Evolutionary conservation across 2,797 vertebrate species (phyloP).

Genomic region (Rhinichthys osculus): DNA sequence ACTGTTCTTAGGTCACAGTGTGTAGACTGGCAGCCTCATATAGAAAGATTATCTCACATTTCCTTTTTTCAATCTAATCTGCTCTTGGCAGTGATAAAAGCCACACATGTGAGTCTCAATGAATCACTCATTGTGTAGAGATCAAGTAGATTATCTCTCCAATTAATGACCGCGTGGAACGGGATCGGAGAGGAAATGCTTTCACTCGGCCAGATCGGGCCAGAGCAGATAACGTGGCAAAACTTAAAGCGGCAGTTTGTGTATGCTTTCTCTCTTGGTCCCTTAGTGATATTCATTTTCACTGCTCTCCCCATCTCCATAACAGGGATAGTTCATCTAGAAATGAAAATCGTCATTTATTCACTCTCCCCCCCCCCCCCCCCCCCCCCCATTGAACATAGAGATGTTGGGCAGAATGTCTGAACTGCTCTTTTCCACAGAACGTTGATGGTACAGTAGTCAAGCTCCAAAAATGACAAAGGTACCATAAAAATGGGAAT

Average conservation of each 20-base stretch:
- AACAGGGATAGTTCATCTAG: not conserved
- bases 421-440: not conserved
- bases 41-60: conserved; percentile 70
- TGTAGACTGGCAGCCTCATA: conserved; percentile 59
- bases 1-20: conserved; percentile 51
- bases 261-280: conserved; percentile 15
- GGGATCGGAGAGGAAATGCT: conserved; percentile 71
- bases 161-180: conserved; percentile 69
- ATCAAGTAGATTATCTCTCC: conserved; percentile 76
- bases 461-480: not conserved
- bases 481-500: not conserved
- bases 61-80: conserved; percentile 73
- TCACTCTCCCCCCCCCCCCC: no score
- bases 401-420: not conserved
- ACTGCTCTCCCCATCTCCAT: not conserved
- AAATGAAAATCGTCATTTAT: not conserved
- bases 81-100: conserved; percentile 69
- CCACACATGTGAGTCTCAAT: conserved; percentile 62
- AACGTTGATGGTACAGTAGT: not conserved
- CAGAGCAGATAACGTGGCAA: conserved; percentile 47
- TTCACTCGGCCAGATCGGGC: conserved; percentile 64
- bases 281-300: conserved; percentile 1
- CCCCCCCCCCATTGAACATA: not conserved
- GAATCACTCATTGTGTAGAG: conserved; percentile 76
- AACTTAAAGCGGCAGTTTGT: conserved; percentile 28